Percentiles rank a stretch among this genome's conserved stretches.
These are phyloP conservation scores for Macropis europaea DNA, from an alignment of 2,888 invertebrate genomes.

Conservation along the genomic window DNA sequence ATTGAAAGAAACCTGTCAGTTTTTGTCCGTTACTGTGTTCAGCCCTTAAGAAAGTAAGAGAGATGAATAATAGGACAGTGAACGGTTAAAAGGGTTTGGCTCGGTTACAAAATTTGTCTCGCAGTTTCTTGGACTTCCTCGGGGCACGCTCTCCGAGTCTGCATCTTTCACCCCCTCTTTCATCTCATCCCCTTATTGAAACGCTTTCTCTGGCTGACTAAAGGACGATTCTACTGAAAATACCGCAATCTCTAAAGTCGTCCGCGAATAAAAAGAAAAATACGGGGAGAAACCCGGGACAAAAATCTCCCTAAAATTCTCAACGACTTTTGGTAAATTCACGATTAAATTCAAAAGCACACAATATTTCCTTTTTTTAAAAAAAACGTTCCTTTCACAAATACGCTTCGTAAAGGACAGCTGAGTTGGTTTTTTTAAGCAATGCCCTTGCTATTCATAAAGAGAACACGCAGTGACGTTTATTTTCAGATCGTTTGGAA, in stretches of 20 bases:
- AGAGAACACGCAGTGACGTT: no score
- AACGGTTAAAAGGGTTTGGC: conserved; percentile 69
- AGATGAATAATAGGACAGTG: background rate
- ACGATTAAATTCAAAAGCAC: no score
- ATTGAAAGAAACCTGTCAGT: no score
- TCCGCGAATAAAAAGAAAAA: background rate
- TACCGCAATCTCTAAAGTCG: conserved; percentile 16
- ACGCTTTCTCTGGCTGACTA: conserved; percentile 43
- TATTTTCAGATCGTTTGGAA: no score
- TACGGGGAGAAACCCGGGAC: background rate
- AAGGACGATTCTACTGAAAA: conserved; percentile 40
- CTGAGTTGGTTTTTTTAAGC: no score
- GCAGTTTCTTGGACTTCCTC: background rate
- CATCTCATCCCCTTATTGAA: conserved; percentile 41
- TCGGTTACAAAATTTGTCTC: conserved; percentile 63
- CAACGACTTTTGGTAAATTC: no score
- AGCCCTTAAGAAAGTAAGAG: conserved; percentile 13
- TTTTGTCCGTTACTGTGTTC: no score
- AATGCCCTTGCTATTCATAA: no score
- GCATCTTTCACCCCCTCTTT: conserved; percentile 11
- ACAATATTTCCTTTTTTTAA: no score
- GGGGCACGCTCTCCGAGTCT: background rate
- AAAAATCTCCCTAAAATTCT: background rate
- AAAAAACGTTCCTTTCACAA: no score
- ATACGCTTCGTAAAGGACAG: no score